Evolutionary conservation across 1,140 invertebrate species (phyloP), one percentile per base, ranked within the genome.

Genomic region (Meloidogyne chitwoodi): DNA sequence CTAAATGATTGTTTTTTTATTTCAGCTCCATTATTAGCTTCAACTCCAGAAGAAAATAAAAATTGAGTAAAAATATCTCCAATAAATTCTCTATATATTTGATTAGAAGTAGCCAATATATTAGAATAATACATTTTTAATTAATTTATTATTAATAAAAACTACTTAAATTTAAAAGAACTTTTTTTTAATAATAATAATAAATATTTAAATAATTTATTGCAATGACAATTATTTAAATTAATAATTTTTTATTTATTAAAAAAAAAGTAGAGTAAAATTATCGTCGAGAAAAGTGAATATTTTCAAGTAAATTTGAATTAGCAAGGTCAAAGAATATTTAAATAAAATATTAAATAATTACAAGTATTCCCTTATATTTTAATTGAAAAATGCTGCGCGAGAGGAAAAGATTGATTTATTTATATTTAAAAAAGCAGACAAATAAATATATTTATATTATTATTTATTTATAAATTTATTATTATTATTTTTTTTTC

Each of bases 61-160:
- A 79, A 29, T 48, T 80, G 62, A 26, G 78, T 26, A 44, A 79
- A 74, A 31, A 79, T 22, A n/a, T 79, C 78, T 11, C 79, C 29
- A 29, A 79, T 62, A 62, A 80, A 75, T 73, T 80, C 78, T 26
- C 78, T 68, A 29, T 80, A 80, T 16, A 79, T 64, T 16, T 80
- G 75, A 14, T 79, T 75, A 24, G 80, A 26, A 22, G 78, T 24
- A 34, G 56, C 29, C 31, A 79, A 63, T 48, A 79, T 44, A n/a
- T n/a, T n/a, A 26, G 75, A 68, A 56, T 56, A 56, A 56, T 73
- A 80, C 78, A 79, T 79, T 41, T 24, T 6, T 56, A n/a, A n/a
- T 68, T 64, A 64, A 38, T 41, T 41, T 41, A n/a, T n/a, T n/a
- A n/a, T n/a, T n/a, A n/a, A n/a, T n/a, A n/a, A n/a, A n/a, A n/a